Conservation (phyloP, 2,797 vertebrate species). For the Pagetopsis macropterus region DNA sequence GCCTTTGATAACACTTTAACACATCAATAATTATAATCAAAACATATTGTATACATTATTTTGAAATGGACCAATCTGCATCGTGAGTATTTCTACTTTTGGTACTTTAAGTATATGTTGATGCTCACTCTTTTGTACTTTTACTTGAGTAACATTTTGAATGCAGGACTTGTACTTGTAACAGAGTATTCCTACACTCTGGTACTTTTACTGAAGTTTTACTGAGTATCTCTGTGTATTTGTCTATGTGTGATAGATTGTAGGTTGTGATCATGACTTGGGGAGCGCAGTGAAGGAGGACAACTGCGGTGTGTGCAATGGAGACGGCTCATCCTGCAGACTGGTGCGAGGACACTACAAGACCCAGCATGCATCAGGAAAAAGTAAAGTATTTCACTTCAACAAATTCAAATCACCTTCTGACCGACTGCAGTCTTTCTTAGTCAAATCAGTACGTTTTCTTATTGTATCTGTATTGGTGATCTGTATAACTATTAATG, state of each 20-base stretch:
- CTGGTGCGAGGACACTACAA: constrained; percentile 96
- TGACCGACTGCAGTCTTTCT: background rate
- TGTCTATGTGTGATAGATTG: constrained; percentile 82
- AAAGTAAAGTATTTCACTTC: constrained; percentile 83
- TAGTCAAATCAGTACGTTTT: background rate
- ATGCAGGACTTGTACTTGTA: no score
- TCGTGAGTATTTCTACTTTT: no score
- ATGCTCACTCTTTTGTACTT: no score
- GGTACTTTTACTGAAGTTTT: no score
- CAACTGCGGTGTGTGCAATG: constrained; percentile 96
- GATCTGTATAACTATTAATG: background rate
- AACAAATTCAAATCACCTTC: background rate
- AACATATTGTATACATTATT: no score
- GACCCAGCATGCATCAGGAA: constrained; percentile 91
- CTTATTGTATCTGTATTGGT: background rate
- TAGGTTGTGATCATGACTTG: constrained; percentile 95
- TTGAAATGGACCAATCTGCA: no score
- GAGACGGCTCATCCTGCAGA: constrained; percentile 95
- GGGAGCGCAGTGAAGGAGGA: constrained; percentile 95
- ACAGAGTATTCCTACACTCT: no score
- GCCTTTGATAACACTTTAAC: no score
- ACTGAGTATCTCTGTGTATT: background rate
- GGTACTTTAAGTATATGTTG: no score
- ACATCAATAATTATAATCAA: no score
- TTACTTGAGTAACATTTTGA: no score